Base-by-base conservation (phyloP, 2,113 vertebrate species). In the Cottus gobio region DNA sequence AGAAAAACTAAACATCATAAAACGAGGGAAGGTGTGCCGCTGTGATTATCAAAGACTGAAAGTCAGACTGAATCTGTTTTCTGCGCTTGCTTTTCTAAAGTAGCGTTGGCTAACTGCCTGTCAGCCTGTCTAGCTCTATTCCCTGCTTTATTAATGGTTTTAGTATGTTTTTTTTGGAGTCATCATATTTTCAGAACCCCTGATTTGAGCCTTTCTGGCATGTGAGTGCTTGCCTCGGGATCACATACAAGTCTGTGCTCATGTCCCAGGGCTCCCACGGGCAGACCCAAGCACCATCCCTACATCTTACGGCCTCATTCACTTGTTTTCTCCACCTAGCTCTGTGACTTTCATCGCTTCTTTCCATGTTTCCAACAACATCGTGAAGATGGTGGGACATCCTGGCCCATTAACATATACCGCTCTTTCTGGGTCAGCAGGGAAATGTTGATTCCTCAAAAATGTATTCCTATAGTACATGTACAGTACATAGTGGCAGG, bases 111-210 rank as follows among this genome's bases (percentile, higher is more conserved):
- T 20, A 42, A 15, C n/a, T 31, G 12, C 11, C 1, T 52, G 18
- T 20, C 42, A 39, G 48, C 8, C 16, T 48, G 18, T 39, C 12
- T 44, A 7, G 16, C 75, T 71, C 22, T 28, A n/a, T 34, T 31
- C 24, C 30, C 52, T 62, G 63, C 28, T 76, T 28, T 71, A 10
- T 31, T 44, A 16, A 36, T 76, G 61, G 28, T 44, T 36, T 64
- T 30, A 52, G 20, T 20, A 31, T 66, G 42, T 76, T 77, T 62
- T 72, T 61, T 54, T 48, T n/a, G n/a, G 24, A 46, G 34, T 62
- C 44, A 76, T 80, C 15, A 57, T 77, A 31, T 64, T 73, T 68
- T 72, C 15, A 68, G 30, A 63, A 63, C 11, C 12, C n/a, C 16
- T 36, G 52, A 44, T 4, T 9, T 71, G 34, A 60, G 66, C 34